Evolutionary conservation across 2,797 vertebrate species (phyloP), one percentile per base, ranked within the genome.

Genomic region (Neomorphus geoffroyi): DNA sequence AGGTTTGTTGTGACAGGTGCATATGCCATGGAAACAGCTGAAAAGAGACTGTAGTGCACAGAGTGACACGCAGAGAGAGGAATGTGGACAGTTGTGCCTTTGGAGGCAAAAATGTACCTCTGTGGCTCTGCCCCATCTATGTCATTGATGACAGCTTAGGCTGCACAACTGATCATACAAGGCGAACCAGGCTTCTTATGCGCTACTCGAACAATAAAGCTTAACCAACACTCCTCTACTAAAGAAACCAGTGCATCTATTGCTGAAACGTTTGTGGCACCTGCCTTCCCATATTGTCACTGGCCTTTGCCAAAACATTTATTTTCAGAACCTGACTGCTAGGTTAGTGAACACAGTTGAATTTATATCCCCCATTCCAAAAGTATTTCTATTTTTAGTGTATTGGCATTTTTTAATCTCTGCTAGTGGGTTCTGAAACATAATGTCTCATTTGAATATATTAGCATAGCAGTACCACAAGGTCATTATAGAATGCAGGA

Each of bases 381-480:
- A 94, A 91, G 62, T 85, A 65, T 91, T 93, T 78, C 57, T 96
- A 79, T 93, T 95, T 95, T 94, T 96, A 96, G 92, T 60, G 67
- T n/a, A 88, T 66, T 96, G 90, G 43, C 74, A 88, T 90, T 96
- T 96, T 95, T 93, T 23, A 46, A 93, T 80, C 83, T 93, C 88
- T 89, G 72, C 70, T 94, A 72, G 57, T 94, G 58, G 86, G 46
- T 96, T 96, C 94, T 82, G 46, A 93, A 96, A 86, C 66, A 93
- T 80, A 95, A 96, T 91, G 84, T 90, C 91, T 96, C 92, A 94
- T 96, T 94, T 96, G 57, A 97, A 96, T 96, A 95, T 10, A 93
- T 97, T 95, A 95, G 43, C 94, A 95, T 93, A 91, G 80, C 80
- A 91, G 72, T 81, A 91, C 46, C 53, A 96, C 90, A 96, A 95